Base-by-base conservation (phyloP, 1,140 invertebrate species). In the Drosophila nigrodunni region DNA sequence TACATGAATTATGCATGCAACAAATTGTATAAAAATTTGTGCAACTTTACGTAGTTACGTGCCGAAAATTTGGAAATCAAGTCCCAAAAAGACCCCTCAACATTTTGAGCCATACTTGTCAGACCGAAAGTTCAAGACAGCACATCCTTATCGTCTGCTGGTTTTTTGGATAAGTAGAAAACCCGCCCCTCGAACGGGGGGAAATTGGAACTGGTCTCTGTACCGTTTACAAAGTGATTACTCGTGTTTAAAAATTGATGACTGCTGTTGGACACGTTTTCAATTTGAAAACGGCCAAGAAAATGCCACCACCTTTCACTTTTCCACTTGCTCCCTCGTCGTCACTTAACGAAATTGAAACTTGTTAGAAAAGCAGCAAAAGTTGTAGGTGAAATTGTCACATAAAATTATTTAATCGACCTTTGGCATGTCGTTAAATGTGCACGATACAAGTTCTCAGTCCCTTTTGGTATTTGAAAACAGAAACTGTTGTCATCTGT, bases 21-120 rank as follows among this genome's bases (percentile, higher is more conserved):
- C 81, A 89, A 91, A 91, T 91, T 91, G 88, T 91, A 91, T 91
- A 89, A 91, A 91, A 91, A 86, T 89, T 74, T 88, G 77, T 86
- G 89, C 90, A 91, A 89, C 83, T 88, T 89, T 89, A 83, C 81
- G 81, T 80, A 76, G 85, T 79, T 89, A 89, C 85, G 85, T 89
- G 85, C 86, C 83, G 72, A 89, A 54, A 89, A 89, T 89, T 90
- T 74, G 75, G 72, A 76, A 89, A 90, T 90, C 86, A 81, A 90
- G 78, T 62, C 25, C 30, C 9, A 15, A 54, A 25, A 47, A 64
- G 74, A 60, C 70, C 59, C 34, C 67, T 44, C 74, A 71, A 43
- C 41, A 75, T 88, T 30, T 83, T 89, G 83, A 88, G 85, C 67
- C 71, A 75, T 78, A 74, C 75, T 73, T 80, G 72, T 73, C 75